These are phyloP conservation scores for Amiota mariae DNA, from an alignment of 2,888 invertebrate species.

Conservation along the genomic window DNA sequence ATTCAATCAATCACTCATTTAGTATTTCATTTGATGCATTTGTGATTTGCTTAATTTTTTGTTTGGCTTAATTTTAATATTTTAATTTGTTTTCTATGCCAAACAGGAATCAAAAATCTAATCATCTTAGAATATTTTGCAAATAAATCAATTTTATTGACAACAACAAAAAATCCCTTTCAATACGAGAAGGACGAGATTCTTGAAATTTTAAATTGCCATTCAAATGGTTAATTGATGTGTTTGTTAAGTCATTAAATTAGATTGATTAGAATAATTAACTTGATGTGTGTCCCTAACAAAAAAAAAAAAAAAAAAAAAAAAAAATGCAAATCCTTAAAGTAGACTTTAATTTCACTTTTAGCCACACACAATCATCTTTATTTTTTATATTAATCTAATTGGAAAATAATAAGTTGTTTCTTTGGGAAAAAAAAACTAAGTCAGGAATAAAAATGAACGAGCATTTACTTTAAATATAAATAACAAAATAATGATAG, in stretches of 20 bases:
- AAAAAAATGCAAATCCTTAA: neutral
- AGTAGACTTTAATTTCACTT: neutral
- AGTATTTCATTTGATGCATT: neutral
- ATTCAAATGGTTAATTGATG: slow-evolving; percentile 59
- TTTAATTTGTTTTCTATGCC: slow-evolving; percentile 60
- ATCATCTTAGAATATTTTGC: slow-evolving; percentile 49
- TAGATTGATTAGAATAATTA: slow-evolving; percentile 69
- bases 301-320: neutral
- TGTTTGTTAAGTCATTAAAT: slow-evolving; percentile 69
- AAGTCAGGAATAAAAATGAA: no score
- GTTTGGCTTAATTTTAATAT: slow-evolving; percentile 66
- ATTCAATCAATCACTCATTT: neutral
- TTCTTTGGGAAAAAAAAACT: no score
- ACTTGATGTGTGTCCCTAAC: slow-evolving; percentile 43
- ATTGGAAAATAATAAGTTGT: no score
- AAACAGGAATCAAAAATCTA: neutral
- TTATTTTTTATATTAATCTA: no score
- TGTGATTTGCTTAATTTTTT: slow-evolving; percentile 38
- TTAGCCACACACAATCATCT: no score
- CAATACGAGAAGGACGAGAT: neutral
- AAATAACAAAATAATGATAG: no score
- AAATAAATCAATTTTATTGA: slow-evolving; percentile 55
- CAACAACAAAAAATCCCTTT: neutral
- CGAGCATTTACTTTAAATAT: no score
- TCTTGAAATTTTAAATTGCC: neutral